Percentiles rank a stretch among this genome's conserved stretches.
Conservation (phyloP, 1,140 invertebrate genomes). For the Caenorhabditis brenneri region DNA sequence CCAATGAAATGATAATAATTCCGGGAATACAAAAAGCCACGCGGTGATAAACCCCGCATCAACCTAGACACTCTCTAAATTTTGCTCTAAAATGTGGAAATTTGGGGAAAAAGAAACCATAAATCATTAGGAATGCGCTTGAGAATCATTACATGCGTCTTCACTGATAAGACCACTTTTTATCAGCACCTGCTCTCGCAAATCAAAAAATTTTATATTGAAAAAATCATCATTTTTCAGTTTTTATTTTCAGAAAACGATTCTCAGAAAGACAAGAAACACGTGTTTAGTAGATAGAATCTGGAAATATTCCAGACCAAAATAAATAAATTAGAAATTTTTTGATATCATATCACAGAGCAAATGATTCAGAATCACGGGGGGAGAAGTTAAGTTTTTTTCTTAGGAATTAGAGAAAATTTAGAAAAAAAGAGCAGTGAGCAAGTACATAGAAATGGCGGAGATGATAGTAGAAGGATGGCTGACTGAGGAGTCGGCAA, state of each 20-base stretch:
- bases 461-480: neutral
- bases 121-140: neutral
- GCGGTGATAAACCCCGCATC: neutral
- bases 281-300: neutral
- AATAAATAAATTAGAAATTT: neutral
- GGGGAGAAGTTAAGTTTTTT: neutral
- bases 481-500: constrained; percentile 2
- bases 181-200: too few relatives aligned
- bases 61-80: neutral
- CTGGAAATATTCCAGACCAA: neutral
- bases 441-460: neutral
- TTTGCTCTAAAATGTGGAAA: too few relatives aligned
- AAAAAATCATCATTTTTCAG: neutral
- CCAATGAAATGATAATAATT: too few relatives aligned
- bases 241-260: neutral
- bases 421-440: neutral
- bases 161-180: too few relatives aligned
- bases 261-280: too few relatives aligned
- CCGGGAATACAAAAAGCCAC: neutral
- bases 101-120: neutral
- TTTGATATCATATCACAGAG: constrained; percentile 12
- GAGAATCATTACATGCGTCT: neutral
- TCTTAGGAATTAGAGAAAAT: neutral
- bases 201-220: too few relatives aligned
- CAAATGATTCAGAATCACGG: constrained; percentile 26